These are phyloP conservation scores for Bombyx mandarina DNA, from an alignment of 1,140 invertebrate genomes.

Conservation along the genomic window DNA sequence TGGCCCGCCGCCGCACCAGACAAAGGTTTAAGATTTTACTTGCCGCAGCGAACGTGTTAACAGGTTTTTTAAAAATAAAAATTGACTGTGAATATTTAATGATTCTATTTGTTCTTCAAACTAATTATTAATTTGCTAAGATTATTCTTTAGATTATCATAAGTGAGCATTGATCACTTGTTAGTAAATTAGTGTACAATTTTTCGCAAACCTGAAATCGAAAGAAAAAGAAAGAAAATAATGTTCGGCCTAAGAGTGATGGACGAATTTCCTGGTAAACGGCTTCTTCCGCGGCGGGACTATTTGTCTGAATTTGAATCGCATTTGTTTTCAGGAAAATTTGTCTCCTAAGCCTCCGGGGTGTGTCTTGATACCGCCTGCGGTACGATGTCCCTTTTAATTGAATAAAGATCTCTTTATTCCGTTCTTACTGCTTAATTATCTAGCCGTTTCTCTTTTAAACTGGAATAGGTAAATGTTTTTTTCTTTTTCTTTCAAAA, in stretches of 20 bases:
- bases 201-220: conserved; percentile 14
- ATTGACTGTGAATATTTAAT: background rate
- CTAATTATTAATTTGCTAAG: background rate
- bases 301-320: conserved; percentile 63
- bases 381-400: conserved; percentile 53
- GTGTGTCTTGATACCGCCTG: conserved; percentile 35
- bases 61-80: background rate
- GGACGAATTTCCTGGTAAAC: conserved; percentile 62
- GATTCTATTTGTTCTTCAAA: conserved; percentile 1
- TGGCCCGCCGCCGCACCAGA: too few species aligned
- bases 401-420: conserved; percentile 45
- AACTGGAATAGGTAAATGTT: background rate
- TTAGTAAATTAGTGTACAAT: conserved; percentile 4
- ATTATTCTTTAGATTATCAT: background rate
- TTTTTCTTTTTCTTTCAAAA: too few species aligned
- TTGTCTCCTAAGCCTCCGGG: conserved; percentile 56
- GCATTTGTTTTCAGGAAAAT: conserved; percentile 60
- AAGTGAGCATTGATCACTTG: background rate
- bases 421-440: conserved; percentile 21
- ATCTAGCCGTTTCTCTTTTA: conserved; percentile 10
- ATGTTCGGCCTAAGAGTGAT: conserved; percentile 48
- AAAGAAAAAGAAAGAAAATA: conserved; percentile 45
- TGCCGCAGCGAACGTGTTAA: too few species aligned
- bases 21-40: too few species aligned
- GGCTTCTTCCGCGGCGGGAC: conserved; percentile 52